Percentiles rank a stretch among this genome's conserved stretches.
Evolutionary conservation across 2,113 vertebrate species (phyloP).

Genomic region (Burhinus oedicnemus): DNA sequence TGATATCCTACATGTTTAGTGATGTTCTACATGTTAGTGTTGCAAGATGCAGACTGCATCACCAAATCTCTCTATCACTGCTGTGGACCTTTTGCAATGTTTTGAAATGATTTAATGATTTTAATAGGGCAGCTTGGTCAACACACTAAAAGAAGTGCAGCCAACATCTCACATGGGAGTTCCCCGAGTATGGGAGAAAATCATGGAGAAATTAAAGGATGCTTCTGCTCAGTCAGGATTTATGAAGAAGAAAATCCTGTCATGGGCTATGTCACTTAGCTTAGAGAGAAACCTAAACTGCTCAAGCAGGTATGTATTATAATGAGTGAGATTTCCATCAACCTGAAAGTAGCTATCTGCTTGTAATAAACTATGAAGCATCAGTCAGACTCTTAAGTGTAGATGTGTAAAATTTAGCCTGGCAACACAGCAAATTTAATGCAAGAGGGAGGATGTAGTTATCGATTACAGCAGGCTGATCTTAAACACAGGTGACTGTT

Average conservation of each 20-base stretch:
- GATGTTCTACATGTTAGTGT: not conserved
- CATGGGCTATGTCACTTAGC: conserved; percentile 87
- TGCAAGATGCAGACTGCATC: not conserved
- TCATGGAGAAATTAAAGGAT: conserved; percentile 89
- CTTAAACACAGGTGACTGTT: not conserved
- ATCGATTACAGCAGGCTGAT: not conserved
- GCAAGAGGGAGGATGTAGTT: not conserved
- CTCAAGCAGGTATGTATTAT: conserved; percentile 70
- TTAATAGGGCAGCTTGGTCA: conserved; percentile 82
- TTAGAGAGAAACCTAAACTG: conserved; percentile 80
- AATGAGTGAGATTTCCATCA: not conserved
- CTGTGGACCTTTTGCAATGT: not conserved
- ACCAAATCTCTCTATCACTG: not conserved
- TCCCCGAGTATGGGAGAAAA: conserved; percentile 91
- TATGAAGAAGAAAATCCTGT: conserved; percentile 83
- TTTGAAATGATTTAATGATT: not conserved
- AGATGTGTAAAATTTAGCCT: not conserved
- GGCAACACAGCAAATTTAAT: not conserved
- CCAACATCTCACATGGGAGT: conserved; percentile 90
- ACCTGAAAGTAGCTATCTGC: not conserved
- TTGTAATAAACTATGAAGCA: not conserved
- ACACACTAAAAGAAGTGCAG: conserved; percentile 81
- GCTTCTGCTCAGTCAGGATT: conserved; percentile 80
- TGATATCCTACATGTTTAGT: not conserved
- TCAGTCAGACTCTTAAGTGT: not conserved